Base-by-base conservation (phyloP, 2,888 invertebrate genomes). In the Ischnura elegans region DNA sequence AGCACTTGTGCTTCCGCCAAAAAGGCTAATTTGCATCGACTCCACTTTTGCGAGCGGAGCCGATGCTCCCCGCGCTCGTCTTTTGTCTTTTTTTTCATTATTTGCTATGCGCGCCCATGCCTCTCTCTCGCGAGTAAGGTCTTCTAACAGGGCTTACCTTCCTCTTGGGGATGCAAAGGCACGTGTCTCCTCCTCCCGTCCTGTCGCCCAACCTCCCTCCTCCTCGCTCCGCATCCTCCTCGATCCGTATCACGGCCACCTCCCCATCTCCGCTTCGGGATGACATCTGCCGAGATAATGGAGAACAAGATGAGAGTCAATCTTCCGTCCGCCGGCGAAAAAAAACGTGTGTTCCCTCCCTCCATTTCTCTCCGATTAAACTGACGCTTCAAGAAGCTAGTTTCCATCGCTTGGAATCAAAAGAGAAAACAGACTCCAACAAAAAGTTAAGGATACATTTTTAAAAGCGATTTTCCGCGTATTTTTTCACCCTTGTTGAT, bases 81-180 rank as follows among this genome's bases (percentile, higher is more conserved):
- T 61, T 51, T 10, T 51, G 13, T 51, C 19, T 51, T 51, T 51
- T 51, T 51, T 5, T 19, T 19, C 13, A 1, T 10, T 51, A 8
- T 51, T 51, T 76, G 10, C 16, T 76, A 36, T 76, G 76, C 36
- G 25, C 21, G 76, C 76, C 36, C 36, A 66, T 66, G 66, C 66
- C n/a, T 19, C 21, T 55, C 55, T 16, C 61, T 21, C 61, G 5
- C 47, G 0, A 6, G 21, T 61, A 21, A 21, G 61, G 21, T 2
- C 61, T n/a, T 2, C 61, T 61, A 21, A 6, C 61, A 21, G n/a
- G 42, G 16, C 29, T 66, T n/a, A 90, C 90, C 90, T 90, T 90
- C 51, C 90, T 90, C 43, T 61, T 90, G 21, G 90, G 90, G 36
- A 90, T 90, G 61, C 90, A 90, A 90, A 90, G 90, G 90, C 90